Evolutionary conservation across 2,888 invertebrate genomes (phyloP), one percentile per base, ranked within the genome.

Genomic region (Apoda limacodes): DNA sequence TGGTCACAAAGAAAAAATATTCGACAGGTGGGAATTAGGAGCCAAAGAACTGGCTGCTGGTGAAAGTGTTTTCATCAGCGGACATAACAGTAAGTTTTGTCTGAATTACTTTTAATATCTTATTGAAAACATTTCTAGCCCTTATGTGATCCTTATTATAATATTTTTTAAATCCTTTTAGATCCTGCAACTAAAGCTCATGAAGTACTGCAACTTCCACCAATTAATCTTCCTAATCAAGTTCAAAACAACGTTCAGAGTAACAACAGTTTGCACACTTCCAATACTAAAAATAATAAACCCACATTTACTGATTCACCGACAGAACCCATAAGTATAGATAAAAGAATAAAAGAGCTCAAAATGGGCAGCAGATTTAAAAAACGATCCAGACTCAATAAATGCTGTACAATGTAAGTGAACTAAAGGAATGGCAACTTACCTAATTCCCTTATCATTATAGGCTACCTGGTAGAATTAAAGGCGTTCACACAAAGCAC

Each of bases 311-410:
- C n/a, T 13, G 30, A 19, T n/a, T 23, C 10, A 14, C 13, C 7
- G 6, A 36, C 37, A 2, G 56, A 57, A 2, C 39, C 60, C 5
- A 76, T 76, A 22, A 60, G 53, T 27, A 75, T 76, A 5, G 62
- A 56, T 9, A 57, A 62, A 2, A 68, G 60, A 46, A 76, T 76
- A 11, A 57, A 50, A 23, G 70, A 75, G 33, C 45, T 76, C 7
- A 76, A 75, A 41, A 50, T 57, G 39, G 56, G 38, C 20, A 41
- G 40, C 13, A 44, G n/a, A n/a, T n/a, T n/a, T n/a, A n/a, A n/a
- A n/a, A n/a, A n/a, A n/a, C n/a, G n/a, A n/a, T n/a, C n/a, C n/a
- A n/a, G n/a, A n/a, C n/a, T n/a, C n/a, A n/a, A n/a, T n/a, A n/a
- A n/a, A n/a, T n/a, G n/a, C n/a, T n/a, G n/a, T n/a, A n/a, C n/a